A percentile compares a stretch with the other conserved stretches of the same genome.
phyloP scores from a whole-genome alignment of 2,113 vertebrate species.

The Odocoileus virginianus region DNA sequence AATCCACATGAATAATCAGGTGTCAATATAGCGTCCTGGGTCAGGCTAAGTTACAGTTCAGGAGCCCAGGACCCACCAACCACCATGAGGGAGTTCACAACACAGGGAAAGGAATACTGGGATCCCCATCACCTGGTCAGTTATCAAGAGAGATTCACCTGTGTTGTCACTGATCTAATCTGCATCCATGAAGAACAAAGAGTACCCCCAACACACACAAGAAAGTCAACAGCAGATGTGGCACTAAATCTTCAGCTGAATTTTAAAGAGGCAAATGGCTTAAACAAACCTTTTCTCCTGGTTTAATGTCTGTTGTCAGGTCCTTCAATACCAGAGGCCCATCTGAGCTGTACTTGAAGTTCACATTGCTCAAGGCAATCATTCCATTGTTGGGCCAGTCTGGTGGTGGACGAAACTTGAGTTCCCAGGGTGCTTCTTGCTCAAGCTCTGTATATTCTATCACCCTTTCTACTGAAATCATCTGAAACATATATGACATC shows the following conservation, averaged over 20 bases:
- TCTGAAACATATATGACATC: conserved; percentile 78
- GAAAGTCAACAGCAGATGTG: fast-evolving
- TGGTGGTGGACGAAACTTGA: conserved; percentile 54
- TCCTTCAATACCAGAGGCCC: conserved; percentile 91
- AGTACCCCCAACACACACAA: not conserved
- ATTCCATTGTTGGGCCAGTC: conserved; percentile 89
- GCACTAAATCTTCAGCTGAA: not conserved
- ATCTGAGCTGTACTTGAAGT: conserved; percentile 88
- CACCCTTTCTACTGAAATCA: conserved; percentile 96
- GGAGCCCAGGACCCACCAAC: not conserved
- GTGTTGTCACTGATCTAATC: fast-evolving
- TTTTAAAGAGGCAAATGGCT: not conserved
- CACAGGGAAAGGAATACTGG: not conserved
- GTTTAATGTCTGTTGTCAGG: conserved; percentile 86
- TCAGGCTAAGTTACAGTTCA: not conserved
- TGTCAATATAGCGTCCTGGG: too few species aligned
- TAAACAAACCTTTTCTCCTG: conserved; percentile 40
- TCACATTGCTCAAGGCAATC: conserved; percentile 91
- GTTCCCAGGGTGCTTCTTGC: conserved; percentile 78
- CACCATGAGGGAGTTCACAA: too few species aligned
- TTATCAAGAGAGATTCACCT: not conserved
- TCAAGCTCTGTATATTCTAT: conserved; percentile 93
- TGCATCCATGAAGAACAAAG: not conserved
- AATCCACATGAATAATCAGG: not conserved
- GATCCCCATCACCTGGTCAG: not conserved